Evolutionary conservation across 2,113 vertebrate genomes (phyloP), one percentile per base, ranked within the genome.

Genomic region (Corythoichthys haematopterus): DNA sequence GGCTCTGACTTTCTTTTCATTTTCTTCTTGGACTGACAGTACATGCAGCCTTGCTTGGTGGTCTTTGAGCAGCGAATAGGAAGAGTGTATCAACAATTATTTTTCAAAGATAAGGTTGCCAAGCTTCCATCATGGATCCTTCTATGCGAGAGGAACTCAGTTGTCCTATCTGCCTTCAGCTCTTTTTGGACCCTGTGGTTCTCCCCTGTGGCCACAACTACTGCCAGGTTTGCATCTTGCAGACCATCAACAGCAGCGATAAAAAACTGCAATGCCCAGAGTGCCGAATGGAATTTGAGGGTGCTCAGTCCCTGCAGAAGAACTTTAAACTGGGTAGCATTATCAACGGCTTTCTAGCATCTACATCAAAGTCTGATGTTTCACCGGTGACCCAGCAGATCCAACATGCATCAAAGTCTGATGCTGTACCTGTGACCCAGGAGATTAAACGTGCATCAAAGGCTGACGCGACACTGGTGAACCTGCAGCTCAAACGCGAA

Each of bases 161-260:
- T 75, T 91, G 91, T 50, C 80, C 90, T 0, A 89, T 92, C 69
- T 92, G 91, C 74, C 78, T 91, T 0, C 88, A 91, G 66, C 76
- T 92, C 28, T 92, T 69, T 75, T 66, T 45, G 0, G 75, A 90
- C 16, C 90, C 91, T 0, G 78, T 91, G 59, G 71, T 78, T 35
- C 86, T 92, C 43, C 89, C 89, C 9, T 91, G 91, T 28, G 88
- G 90, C 5, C 91, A 92, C 84, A 92, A 85, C 83, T 91, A 89
- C 81, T 92, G 91, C 6, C 65, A 43, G n/a, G 60, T 13, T 28
- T 92, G 91, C 6, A 87, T 92, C 69, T 3, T 0, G 63, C 70
- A 73, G 48, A 71, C 71, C 6, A 36, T 45, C 0, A 6, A 51
- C 3, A 6, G 43, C 8, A 4, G 11, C 35, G 51, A 72, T 38